Percentiles rank a stretch among this genome's conserved stretches.
These are phyloP conservation scores for Dasyurus viverrinus DNA, from an alignment of 2,113 vertebrate genomes.

Conservation along the genomic window DNA sequence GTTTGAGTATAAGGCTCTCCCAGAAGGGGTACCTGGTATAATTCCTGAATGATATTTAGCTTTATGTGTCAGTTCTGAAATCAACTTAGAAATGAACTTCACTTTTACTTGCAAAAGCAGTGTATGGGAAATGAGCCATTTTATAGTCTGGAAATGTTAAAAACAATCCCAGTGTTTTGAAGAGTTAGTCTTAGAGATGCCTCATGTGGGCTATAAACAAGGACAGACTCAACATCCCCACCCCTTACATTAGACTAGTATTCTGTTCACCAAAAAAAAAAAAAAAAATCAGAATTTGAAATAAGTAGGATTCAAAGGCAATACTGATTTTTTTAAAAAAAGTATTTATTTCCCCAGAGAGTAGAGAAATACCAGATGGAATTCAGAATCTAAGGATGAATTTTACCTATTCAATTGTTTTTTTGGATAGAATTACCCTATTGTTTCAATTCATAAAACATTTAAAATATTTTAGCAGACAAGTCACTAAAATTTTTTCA, in stretches of 20 bases:
- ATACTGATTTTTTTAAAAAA: not conserved
- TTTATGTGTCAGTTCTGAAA: conserved; percentile 53
- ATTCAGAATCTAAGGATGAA: conserved; percentile 5
- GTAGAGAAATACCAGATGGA: not conserved
- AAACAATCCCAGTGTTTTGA: not conserved
- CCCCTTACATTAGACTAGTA: not conserved
- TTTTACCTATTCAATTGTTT: conserved; percentile 49
- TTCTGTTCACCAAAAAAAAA: not conserved
- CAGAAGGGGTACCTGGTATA: conserved; percentile 50
- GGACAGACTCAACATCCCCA: not conserved
- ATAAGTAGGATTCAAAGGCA: conserved; percentile 29
- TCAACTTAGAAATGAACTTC: conserved; percentile 59
- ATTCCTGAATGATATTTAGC: conserved; percentile 28
- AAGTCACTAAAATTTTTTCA: not conserved
- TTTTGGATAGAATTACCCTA: conserved; percentile 37
- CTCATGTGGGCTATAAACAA: not conserved
- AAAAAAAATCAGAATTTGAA: conserved; percentile 24
- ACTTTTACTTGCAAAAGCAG: conserved; percentile 44
- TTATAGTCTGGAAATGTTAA: conserved; percentile 13
- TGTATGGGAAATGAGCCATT: conserved; percentile 42
- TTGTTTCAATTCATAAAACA: conserved; percentile 26
- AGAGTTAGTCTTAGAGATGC: not conserved
- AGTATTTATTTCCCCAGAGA: conserved; percentile 33
- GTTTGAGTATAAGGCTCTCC: conserved; percentile 21
- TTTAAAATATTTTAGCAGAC: conserved; percentile 25